A percentile compares a stretch with the other conserved stretches of the same genome.
phyloP scores from a whole-genome alignment of 2,797 vertebrate genomes.

The Staurois parvus region DNA sequence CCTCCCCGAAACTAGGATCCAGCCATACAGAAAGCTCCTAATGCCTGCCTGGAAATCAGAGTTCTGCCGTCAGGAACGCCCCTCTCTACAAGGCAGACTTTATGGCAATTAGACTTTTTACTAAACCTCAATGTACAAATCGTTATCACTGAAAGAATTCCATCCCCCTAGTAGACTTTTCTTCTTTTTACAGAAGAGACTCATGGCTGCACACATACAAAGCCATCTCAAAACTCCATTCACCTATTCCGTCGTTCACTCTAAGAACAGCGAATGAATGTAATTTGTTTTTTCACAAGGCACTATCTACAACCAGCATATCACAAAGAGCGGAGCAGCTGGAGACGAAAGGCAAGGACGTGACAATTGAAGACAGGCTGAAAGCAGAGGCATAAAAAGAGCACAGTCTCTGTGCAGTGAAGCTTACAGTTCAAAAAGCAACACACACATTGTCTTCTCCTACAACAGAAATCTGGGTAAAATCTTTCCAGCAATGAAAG shows the following conservation, averaged over 20 bases:
- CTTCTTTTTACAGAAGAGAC: neutral
- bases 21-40: slow-evolving; percentile 8
- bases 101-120: slow-evolving; percentile 10
- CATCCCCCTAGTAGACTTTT: neutral
- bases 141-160: slow-evolving; percentile 1
- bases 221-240: slow-evolving; percentile 12
- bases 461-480: neutral
- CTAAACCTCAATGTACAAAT: slow-evolving; percentile 9
- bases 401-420: neutral
- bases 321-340: neutral
- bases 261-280: neutral
- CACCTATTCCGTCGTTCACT: neutral
- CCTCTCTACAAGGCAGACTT: slow-evolving; percentile 26
- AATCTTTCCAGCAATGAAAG: neutral
- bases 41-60: slow-evolving; percentile 7
- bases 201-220: slow-evolving; percentile 21
- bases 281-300: neutral
- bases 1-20: slow-evolving; percentile 30
- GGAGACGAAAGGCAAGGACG: slow-evolving; percentile 10
- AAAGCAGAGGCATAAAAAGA: neutral
- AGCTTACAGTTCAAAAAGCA: slow-evolving; percentile 10
- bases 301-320: neutral
- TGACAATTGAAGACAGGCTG: neutral
- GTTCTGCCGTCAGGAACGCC: neutral
- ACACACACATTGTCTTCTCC: neutral